These are phyloP conservation scores for Copsychus sechellarum DNA, from an alignment of 2,113 vertebrate genomes.

Conservation along the genomic window DNA sequence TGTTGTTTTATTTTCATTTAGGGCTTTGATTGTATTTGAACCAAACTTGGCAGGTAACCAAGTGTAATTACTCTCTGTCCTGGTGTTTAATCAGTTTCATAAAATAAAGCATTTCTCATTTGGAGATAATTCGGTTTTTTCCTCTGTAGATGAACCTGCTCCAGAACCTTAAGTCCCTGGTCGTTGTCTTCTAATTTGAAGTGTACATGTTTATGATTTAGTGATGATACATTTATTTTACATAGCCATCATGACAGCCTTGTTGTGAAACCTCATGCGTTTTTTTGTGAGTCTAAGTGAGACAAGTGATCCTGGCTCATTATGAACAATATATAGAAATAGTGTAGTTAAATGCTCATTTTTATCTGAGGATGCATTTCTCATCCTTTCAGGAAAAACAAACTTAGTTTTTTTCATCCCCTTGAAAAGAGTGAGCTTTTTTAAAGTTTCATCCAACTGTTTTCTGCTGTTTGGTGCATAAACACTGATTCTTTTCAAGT, in stretches of 20 bases:
- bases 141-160: background rate
- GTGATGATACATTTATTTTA: background rate
- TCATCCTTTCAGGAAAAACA: background rate
- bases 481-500: background rate
- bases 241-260: background rate
- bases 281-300: background rate
- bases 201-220: background rate
- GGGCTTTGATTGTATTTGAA: background rate
- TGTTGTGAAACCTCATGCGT: background rate
- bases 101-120: background rate
- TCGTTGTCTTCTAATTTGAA: background rate
- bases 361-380: background rate
- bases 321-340: background rate
- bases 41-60: background rate
- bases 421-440: background rate
- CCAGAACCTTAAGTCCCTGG: background rate
- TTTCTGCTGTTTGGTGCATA: background rate
- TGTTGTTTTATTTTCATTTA: conserved; percentile 55
- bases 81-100: background rate
- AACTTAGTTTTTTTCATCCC: background rate
- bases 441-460: background rate
- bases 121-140: background rate
- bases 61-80: background rate
- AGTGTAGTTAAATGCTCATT: background rate
- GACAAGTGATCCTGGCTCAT: background rate